Conservation (phyloP, 1,140 invertebrate species). For the Hydropsyche tenuis region DNA sequence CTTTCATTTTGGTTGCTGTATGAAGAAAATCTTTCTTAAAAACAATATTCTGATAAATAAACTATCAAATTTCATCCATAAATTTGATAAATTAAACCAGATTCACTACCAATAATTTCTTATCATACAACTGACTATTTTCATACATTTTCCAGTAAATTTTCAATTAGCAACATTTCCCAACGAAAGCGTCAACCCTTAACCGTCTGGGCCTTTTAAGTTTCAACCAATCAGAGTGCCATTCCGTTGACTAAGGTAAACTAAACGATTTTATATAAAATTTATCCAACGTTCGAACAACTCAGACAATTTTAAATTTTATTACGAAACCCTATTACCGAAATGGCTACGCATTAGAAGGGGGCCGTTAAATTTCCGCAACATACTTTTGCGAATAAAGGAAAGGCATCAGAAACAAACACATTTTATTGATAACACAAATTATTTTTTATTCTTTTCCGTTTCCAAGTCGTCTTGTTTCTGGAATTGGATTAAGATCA, state of each 20-base stretch:
- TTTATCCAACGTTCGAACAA: constrained; percentile 29
- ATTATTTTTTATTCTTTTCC: not conserved
- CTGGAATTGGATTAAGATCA: constrained; percentile 75
- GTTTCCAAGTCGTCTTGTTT: constrained; percentile 57
- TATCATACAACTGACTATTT: too few relatives aligned
- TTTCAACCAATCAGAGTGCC: constrained; percentile 30
- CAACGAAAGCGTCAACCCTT: constrained; percentile 3
- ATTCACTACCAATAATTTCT: too few relatives aligned
- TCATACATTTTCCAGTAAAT: too few relatives aligned
- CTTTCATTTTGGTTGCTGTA: too few relatives aligned
- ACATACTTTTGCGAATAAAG: not conserved
- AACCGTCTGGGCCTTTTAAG: not conserved
- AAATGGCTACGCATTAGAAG: not conserved
- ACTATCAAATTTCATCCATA: too few relatives aligned
- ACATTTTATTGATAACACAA: not conserved
- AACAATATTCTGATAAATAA: too few relatives aligned
- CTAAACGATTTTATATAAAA: constrained; percentile 39
- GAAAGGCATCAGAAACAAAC: not conserved
- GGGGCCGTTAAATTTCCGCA: not conserved
- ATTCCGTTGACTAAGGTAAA: constrained; percentile 20
- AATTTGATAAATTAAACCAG: too few relatives aligned
- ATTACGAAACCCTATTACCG: not conserved
- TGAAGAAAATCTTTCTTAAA: too few relatives aligned
- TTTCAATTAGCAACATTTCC: too few relatives aligned
- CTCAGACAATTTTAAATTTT: constrained; percentile 13